A percentile compares a stretch with the other conserved stretches of the same genome.
These are phyloP conservation scores for Magallana gigas DNA, from an alignment of 1,140 invertebrate genomes.

Conservation along the genomic window DNA sequence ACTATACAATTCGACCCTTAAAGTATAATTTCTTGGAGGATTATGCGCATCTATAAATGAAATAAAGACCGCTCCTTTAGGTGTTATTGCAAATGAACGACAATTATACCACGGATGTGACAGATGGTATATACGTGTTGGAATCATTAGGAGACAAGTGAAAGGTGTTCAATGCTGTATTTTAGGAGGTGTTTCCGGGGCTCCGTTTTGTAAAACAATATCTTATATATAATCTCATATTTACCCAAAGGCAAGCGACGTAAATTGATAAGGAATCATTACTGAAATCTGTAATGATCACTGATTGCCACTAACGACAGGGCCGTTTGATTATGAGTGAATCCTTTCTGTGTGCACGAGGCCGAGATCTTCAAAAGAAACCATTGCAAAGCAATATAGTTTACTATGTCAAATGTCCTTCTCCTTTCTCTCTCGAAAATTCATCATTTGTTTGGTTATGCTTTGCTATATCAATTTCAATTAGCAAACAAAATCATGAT, in stretches of 20 bases:
- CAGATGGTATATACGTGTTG: constrained; percentile 10
- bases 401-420: no score
- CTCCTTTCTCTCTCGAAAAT: no score
- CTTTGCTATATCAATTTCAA: no score
- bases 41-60: constrained; percentile 6
- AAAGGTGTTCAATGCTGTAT: neutral
- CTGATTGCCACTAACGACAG: no score
- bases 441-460: no score
- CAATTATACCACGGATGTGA: constrained; percentile 23
- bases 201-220: neutral
- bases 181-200: neutral
- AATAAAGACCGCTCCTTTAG: constrained; percentile 2
- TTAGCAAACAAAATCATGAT: no score
- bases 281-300: neutral
- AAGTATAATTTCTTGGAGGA: neutral
- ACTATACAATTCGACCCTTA: neutral
- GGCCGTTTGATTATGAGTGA: no score
- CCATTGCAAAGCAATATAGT: no score
- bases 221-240: neutral
- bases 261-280: neutral
- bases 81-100: neutral
- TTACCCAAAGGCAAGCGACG: neutral
- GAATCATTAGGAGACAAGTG: constrained; percentile 11
- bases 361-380: no score
- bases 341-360: no score